These are phyloP conservation scores for Brachyistius frenatus DNA, from an alignment of 2,113 vertebrate genomes.

Conservation along the genomic window DNA sequence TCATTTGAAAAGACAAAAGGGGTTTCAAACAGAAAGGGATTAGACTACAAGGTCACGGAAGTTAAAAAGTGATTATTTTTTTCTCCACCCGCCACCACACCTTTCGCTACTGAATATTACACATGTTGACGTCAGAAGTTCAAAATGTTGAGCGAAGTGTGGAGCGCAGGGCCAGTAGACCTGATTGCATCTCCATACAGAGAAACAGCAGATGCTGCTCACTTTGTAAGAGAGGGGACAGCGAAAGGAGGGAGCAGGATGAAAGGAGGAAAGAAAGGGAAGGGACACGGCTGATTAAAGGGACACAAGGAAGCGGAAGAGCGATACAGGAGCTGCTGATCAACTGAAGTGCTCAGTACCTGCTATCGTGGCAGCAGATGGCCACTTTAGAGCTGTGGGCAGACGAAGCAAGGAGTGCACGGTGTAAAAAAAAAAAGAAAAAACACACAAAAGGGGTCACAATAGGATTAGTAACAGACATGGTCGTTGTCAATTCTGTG, in stretches of 20 bases:
- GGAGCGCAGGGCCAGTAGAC: not conserved
- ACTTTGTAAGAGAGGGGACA: not conserved
- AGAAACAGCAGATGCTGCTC: slow-evolving; percentile 40
- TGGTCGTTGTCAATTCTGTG: slow-evolving; percentile 12
- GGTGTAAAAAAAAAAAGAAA: slow-evolving; percentile 44
- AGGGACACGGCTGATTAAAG: slow-evolving; percentile 19
- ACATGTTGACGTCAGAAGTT: slow-evolving; percentile 18
- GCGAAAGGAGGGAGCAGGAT: not conserved
- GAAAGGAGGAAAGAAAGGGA: slow-evolving; percentile 19
- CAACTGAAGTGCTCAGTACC: slow-evolving; percentile 51
- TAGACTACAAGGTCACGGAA: too few relatives aligned
- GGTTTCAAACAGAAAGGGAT: too few relatives aligned
- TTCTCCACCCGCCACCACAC: not conserved
- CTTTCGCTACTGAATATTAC: not conserved
- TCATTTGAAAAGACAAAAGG: too few relatives aligned
- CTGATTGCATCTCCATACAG: not conserved
- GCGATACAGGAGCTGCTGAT: slow-evolving; percentile 23
- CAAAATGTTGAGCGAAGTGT: slow-evolving; percentile 2
- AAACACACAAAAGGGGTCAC: slow-evolving; percentile 44
- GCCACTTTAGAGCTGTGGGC: slow-evolving; percentile 68
- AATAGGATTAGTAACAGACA: slow-evolving; percentile 35
- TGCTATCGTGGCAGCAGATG: slow-evolving; percentile 71
- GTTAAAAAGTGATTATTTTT: too few relatives aligned
- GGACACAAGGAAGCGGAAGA: slow-evolving; percentile 19
- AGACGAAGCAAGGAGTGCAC: not conserved